Evolutionary conservation across 2,113 vertebrate genomes (phyloP), one percentile per base, ranked within the genome.

Genomic region (Poicephalus meyeri): DNA sequence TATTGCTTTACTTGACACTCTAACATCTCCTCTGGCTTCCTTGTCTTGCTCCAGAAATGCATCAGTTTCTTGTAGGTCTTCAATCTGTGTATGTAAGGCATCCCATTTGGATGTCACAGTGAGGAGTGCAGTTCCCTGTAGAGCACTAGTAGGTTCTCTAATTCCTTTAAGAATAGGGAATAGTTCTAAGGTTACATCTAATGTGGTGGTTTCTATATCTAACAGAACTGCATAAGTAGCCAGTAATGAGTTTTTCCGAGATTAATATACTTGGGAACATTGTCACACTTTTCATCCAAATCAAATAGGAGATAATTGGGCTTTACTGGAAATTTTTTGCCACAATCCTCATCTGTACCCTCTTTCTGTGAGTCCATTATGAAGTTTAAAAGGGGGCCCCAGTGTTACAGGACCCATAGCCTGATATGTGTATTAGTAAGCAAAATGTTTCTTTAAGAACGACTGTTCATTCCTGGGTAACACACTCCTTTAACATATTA

Each of bases 361-460:
- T 46, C 63, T 49, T 69, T 28, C 33, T 33, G 7, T 50, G 24
- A 87, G 15, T 63, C 31, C 23, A 37, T 20, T 20, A 39, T 7
- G 16, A 39, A 74, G 4, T 5, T 5, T 61, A 18, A 68, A 77
- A 88, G 6, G 1, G 2, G 3, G 0, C 1, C 6, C 4, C 28
- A 39, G 17, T 41, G 42, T 53, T 44, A 39, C 5, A 72, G 7
- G 19, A 3, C 13, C 19, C 13, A 41, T 39, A 74, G 20, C 15
- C 6, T 29, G 7, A 14, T 52, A 39, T 18, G 4, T 2, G 1
- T n/a, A 33, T 41, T 29, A 53, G 46, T 60, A 69, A 74, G 33
- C 2, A 1, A 31, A 47, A 66, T 41, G 6, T 7, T 61, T 73
- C 39, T 46, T 47, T 9, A 31, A 9, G 20, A 86, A 53, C 31